Evolutionary conservation across 2,113 vertebrate species (phyloP), one percentile per base, ranked within the genome.

Genomic region (Corynorhinus townsendii): DNA sequence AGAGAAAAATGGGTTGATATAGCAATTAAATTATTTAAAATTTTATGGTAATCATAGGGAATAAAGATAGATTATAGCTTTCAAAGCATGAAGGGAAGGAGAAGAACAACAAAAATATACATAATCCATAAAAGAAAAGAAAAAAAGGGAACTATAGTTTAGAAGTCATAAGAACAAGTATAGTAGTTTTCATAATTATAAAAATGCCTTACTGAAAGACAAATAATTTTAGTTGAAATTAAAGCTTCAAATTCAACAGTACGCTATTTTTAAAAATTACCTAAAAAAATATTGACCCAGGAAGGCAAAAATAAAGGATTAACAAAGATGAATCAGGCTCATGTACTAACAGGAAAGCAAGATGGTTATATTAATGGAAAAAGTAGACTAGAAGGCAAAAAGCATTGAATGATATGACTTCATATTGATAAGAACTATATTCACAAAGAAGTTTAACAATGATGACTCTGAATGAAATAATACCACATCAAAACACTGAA

Each of bases 121-220:
- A 5, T 33, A 64, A 95, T 33, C 38, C 11, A 49, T 30, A 66
- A 79, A 83, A 40, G n/a, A 43, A 80, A 84, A 71, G 56, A 26
- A 62, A 71, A 54, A 93, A 88, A 80, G 19, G 2, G 1, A 94
- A 75, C 38, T 38, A 62, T 62, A 62, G 59, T n/a, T n/a, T 59
- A 76, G 16, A 94, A 77, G 40, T 89, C 69, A 28, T 38, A 93
- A 82, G 73, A 94, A 76, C 45, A 92, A 89, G 49, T 54, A 22
- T 47, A 33, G 22, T 83, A 33, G 1, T 83, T 94, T 90, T 69
- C 49, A 80, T 75, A 81, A 66, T 77, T 82, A 52, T 75, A 92
- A 62, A 56, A 88, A 88, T 69, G 7, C 24, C 20, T 11, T 77
- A 20, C 19, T 87, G 3, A 90, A 75, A 88, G 77, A 79, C 82